These are phyloP conservation scores for Ligdia adustata DNA, from an alignment of 2,888 invertebrate species.

Conservation along the genomic window DNA sequence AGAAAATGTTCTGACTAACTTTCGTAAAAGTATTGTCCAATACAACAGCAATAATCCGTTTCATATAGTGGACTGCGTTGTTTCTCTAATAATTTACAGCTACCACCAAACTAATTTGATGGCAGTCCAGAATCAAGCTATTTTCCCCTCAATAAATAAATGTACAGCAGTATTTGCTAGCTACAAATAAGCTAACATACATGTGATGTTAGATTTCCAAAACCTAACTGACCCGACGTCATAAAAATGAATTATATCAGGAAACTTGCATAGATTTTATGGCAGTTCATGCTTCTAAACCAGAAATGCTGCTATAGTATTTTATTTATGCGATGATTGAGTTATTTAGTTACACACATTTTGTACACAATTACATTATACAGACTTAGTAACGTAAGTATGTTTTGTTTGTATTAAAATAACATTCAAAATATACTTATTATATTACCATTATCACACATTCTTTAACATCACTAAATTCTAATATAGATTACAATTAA, in stretches of 20 bases:
- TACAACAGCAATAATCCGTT: too few species aligned
- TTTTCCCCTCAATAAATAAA: too few species aligned
- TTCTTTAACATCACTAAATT: not conserved
- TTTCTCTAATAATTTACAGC: too few species aligned
- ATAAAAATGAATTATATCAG: slow-evolving; percentile 67
- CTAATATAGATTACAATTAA: not conserved
- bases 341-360: not conserved
- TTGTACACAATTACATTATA: not conserved
- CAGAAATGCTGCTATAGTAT: slow-evolving; percentile 14
- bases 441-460: not conserved
- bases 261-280: slow-evolving; percentile 52
- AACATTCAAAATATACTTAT: not conserved
- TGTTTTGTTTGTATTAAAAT: not conserved
- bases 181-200: slow-evolving; percentile 31
- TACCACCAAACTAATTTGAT: too few species aligned
- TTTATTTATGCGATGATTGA: not conserved
- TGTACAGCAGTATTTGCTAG: slow-evolving; percentile 26
- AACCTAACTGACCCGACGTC: slow-evolving; percentile 45
- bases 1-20: too few species aligned
- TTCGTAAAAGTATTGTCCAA: too few species aligned
- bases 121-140: too few species aligned
- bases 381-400: too few species aligned
- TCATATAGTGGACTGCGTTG: too few species aligned
- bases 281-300: too few species aligned
- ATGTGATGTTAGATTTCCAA: slow-evolving; percentile 12